Evolutionary conservation across 2,113 vertebrate species (phyloP).

Genomic region (Xenopus borealis): DNA sequence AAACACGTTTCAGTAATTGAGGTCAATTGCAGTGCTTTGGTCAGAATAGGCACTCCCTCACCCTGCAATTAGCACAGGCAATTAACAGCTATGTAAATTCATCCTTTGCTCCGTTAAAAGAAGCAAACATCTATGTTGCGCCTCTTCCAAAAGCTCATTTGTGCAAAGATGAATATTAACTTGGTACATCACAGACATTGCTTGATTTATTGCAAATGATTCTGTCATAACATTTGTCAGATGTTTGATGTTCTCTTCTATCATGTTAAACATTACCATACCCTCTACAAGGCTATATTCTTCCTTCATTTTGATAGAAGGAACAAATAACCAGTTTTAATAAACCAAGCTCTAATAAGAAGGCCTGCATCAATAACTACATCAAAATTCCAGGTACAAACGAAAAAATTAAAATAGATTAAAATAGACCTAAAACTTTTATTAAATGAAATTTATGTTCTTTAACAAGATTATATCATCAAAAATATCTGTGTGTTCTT

Average conservation of each 20-base stretch:
- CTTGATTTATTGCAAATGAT: neutral
- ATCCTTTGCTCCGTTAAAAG: neutral
- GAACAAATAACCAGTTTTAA: no score
- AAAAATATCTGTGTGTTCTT: no score
- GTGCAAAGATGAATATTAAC: neutral
- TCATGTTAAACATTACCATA: neutral
- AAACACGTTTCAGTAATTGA: conserved; percentile 10
- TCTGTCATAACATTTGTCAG: neutral
- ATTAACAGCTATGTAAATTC: conserved; percentile 3
- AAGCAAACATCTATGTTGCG: neutral
- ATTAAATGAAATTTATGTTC: no score
- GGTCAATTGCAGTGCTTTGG: conserved; percentile 13
- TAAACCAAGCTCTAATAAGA: no score
- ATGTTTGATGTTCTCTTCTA: neutral
- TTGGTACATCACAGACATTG: neutral
- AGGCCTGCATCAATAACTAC: no score
- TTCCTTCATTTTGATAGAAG: no score
- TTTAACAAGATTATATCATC: no score
- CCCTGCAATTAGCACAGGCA: conserved; percentile 4
- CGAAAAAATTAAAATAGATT: no score
- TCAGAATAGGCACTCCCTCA: neutral
- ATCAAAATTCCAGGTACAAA: no score
- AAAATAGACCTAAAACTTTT: no score
- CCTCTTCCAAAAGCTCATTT: neutral
- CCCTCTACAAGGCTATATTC: neutral